phyloP scores from a whole-genome alignment of 2,113 vertebrate species.

The Tachysurus fulvidraco region DNA sequence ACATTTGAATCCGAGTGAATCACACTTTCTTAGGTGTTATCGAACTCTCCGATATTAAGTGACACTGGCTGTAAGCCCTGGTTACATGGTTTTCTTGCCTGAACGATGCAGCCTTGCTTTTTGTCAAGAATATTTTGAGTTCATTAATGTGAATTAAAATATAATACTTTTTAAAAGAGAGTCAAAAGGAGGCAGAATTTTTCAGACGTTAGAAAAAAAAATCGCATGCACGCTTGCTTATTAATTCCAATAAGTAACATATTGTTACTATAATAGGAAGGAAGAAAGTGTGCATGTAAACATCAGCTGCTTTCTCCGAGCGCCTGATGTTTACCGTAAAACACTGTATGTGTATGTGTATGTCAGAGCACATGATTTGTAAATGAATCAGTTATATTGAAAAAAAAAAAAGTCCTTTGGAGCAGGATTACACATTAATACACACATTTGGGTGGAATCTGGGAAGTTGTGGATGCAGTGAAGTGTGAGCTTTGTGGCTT shows the following conservation, averaged over 20 bases:
- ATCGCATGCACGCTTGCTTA: not conserved
- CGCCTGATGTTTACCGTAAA: not conserved
- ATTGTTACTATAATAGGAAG: not conserved
- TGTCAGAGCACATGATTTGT: not conserved
- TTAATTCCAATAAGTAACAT: not conserved
- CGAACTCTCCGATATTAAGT: not conserved
- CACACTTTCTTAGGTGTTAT: not conserved
- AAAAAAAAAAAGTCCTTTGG: not conserved
- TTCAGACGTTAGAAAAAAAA: not conserved
- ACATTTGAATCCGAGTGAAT: not conserved
- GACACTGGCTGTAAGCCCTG: not conserved
- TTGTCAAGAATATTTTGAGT: not conserved
- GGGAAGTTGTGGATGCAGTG: not conserved
- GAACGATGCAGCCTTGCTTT: not conserved
- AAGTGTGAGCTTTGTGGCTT: not conserved
- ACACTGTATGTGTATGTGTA: not conserved
- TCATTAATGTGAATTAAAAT: not conserved
- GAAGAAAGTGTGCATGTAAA: not conserved
- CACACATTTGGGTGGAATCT: not conserved
- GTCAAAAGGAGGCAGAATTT: not conserved
- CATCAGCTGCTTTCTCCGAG: not conserved
- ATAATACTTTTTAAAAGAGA: not conserved
- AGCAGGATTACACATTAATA: not conserved
- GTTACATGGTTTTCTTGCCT: not conserved
- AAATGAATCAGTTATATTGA: not conserved